These are phyloP conservation scores for pig (Sus scrofa) DNA, from an alignment of 2,113 vertebrate genomes.

Conservation along the genomic window T2T-Sscrofa CM000812.6:164100501-164101000, in stretches of 20 bases:
- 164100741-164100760: neutral
- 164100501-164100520: slow-evolving; percentile 32
- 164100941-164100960: neutral
- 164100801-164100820: neutral
- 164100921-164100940: accelerated
- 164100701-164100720: neutral
- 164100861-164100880: neutral
- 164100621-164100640: neutral
- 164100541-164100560: slow-evolving; percentile 32
- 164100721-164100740: neutral
- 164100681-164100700: neutral
- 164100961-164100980: neutral
- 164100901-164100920: neutral
- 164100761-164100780: slow-evolving; percentile 7
- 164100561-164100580: slow-evolving; percentile 2
- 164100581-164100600: slow-evolving; percentile 40
- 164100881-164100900: neutral
- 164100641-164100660: neutral
- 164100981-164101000: neutral
- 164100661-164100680: neutral
- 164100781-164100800: neutral
- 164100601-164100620: neutral
- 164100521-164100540: slow-evolving; percentile 42
- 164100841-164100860: neutral
- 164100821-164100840: neutral